Evolutionary conservation across 2,888 invertebrate species (phyloP).

Genomic region (Acrocera orbiculus): DNA sequence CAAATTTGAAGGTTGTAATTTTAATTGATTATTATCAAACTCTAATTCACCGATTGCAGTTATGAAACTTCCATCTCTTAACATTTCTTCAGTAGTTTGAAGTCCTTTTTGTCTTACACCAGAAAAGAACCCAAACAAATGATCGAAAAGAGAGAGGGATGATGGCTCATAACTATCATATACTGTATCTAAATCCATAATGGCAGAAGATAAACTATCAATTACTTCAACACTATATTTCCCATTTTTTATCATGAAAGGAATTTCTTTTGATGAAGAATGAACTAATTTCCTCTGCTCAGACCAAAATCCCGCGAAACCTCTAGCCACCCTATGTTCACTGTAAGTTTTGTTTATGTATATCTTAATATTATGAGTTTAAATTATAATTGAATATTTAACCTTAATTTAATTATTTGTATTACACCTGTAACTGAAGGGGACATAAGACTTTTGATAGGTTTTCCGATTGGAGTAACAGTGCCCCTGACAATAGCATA

Average conservation of each 20-base stretch:
- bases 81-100: constrained; percentile 74
- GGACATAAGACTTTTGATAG: constrained; percentile 56
- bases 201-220: constrained; percentile 55
- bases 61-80: constrained; percentile 62
- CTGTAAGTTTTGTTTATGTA: no score
- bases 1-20: constrained; percentile 53
- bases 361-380: not conserved
- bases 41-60: constrained; percentile 66
- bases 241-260: constrained; percentile 53
- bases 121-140: constrained; percentile 70
- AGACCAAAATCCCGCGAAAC: constrained; percentile 72
- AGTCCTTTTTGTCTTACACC: constrained; percentile 68
- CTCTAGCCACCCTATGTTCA: constrained; percentile 68
- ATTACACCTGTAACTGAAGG: constrained; percentile 58
- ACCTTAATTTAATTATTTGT: constrained; percentile 51
- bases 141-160: constrained; percentile 55
- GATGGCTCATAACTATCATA: constrained; percentile 69
- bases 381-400: no score
- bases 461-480: constrained; percentile 56
- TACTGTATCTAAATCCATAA: constrained; percentile 59
- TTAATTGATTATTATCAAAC: constrained; percentile 43
- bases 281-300: constrained; percentile 64
- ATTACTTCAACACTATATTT: constrained; percentile 49
- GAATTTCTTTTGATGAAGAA: constrained; percentile 60
- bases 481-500: constrained; percentile 61